Evolutionary conservation across 2,113 vertebrate genomes (phyloP).

Genomic region (Myiopsitta monachus): DNA sequence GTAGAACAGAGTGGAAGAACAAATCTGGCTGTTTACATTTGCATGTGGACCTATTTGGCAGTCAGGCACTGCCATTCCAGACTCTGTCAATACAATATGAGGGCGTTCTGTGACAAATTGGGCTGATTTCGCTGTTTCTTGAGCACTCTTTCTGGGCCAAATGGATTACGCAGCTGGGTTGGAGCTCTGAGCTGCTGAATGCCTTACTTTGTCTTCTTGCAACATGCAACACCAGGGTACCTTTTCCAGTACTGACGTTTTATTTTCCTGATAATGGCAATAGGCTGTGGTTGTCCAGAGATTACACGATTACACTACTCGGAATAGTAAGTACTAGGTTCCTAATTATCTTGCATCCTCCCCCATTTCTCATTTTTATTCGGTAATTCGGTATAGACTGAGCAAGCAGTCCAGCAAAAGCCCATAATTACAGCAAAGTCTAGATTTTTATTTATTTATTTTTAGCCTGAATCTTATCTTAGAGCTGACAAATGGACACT

Average conservation of each 20-base stretch:
- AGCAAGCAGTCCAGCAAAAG: not conserved
- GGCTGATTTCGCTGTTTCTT: not conserved
- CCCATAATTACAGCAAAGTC: not conserved
- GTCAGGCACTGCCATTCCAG: not conserved
- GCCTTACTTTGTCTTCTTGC: not conserved
- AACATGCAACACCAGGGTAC: not conserved
- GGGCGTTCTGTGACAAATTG: not conserved
- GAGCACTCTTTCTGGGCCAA: not conserved
- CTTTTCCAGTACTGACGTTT: not conserved
- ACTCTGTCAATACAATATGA: not conserved
- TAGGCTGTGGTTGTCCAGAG: not conserved
- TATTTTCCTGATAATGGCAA: not conserved
- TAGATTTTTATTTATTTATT: not conserved
- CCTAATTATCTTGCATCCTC: not conserved
- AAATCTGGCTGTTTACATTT: not conserved
- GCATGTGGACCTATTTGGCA: not conserved
- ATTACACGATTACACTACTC: not conserved
- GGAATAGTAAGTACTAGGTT: not conserved
- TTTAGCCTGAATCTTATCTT: not conserved
- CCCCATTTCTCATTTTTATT: not conserved
- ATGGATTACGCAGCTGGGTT: not conserved
- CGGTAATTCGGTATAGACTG: not conserved
- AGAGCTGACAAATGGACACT: not conserved
- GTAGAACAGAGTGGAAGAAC: not conserved
- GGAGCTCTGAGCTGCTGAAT: not conserved